Evolutionary conservation across 2,113 vertebrate species (phyloP).

Genomic region (Rhizomys pruinosus): DNA sequence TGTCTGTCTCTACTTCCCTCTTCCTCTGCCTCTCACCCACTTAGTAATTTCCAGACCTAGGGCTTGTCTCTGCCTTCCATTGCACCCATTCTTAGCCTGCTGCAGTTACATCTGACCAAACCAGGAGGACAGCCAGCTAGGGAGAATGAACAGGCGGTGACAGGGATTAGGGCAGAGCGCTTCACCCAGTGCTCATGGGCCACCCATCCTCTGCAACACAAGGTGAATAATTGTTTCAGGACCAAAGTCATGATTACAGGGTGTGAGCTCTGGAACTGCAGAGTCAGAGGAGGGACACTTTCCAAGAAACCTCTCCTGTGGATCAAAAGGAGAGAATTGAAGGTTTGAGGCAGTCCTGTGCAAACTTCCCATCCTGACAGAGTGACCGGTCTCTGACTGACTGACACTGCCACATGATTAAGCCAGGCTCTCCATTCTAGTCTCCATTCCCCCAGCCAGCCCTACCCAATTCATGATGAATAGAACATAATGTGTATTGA

Average conservation of each 20-base stretch:
- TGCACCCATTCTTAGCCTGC: slow-evolving; percentile 21
- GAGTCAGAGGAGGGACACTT: slow-evolving; percentile 61
- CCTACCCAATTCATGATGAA: not conserved
- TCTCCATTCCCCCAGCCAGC: not conserved
- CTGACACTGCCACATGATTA: not conserved
- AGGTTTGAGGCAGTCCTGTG: not conserved
- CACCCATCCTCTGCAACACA: slow-evolving; percentile 64
- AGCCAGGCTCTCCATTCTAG: not conserved
- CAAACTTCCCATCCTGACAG: not conserved
- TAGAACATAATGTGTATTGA: not conserved
- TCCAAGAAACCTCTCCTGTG: slow-evolving; percentile 65
- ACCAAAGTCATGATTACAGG: slow-evolving; percentile 67
- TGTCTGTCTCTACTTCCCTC: not conserved
- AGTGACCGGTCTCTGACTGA: not conserved
- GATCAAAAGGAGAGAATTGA: slow-evolving; percentile 38
- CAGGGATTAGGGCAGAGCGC: slow-evolving; percentile 71
- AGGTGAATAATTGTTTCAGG: slow-evolving; percentile 75
- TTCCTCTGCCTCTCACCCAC: not conserved
- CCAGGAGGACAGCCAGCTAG: slow-evolving; percentile 59
- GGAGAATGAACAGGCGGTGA: slow-evolving; percentile 50
- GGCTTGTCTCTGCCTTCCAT: slow-evolving; percentile 10
- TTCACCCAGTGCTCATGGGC: slow-evolving; percentile 49
- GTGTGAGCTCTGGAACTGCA: slow-evolving; percentile 41
- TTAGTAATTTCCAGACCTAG: slow-evolving; percentile 66
- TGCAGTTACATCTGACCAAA: slow-evolving; percentile 76